Conservation (phyloP, 2,888 invertebrate species). For the Perdita meconis region DNA sequence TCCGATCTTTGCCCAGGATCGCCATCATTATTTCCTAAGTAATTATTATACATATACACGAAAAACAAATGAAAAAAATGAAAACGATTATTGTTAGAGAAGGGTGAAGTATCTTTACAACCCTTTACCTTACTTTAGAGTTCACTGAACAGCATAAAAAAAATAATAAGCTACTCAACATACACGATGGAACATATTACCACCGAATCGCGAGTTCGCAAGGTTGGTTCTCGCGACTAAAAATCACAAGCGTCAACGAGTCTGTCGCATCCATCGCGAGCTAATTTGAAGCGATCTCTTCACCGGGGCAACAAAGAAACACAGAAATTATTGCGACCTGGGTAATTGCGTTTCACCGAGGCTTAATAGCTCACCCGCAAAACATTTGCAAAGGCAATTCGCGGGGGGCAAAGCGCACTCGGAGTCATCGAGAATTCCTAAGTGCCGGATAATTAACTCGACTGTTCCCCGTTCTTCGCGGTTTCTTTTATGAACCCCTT, state of each 20-base stretch:
- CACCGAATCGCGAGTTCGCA: neutral
- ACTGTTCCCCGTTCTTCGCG: slow-evolving; percentile 30
- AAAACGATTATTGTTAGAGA: no score
- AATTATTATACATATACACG: no score
- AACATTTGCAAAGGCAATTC: slow-evolving; percentile 44
- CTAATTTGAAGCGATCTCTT: slow-evolving; percentile 17
- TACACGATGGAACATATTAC: neutral
- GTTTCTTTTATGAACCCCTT: slow-evolving; percentile 38
- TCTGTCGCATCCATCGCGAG: slow-evolving; percentile 1
- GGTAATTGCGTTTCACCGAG: slow-evolving; percentile 42
- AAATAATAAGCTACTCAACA: neutral
- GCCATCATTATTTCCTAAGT: no score
- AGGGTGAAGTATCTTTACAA: no score
- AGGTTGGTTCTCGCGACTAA: neutral
- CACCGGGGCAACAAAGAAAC: slow-evolving; percentile 12
- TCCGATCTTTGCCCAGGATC: no score
- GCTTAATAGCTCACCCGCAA: slow-evolving; percentile 35
- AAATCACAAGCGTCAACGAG: slow-evolving; percentile 2
- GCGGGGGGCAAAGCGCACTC: slow-evolving; percentile 35
- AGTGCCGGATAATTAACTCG: slow-evolving; percentile 53
- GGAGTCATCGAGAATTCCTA: slow-evolving; percentile 41
- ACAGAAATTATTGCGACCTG: slow-evolving; percentile 33
- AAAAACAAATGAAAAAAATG: no score
- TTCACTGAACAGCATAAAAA: neutral
- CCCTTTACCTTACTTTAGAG: neutral